Evolutionary conservation across 2,113 vertebrate species (phyloP).

Genomic region (Pygoscelis antarcticus): DNA sequence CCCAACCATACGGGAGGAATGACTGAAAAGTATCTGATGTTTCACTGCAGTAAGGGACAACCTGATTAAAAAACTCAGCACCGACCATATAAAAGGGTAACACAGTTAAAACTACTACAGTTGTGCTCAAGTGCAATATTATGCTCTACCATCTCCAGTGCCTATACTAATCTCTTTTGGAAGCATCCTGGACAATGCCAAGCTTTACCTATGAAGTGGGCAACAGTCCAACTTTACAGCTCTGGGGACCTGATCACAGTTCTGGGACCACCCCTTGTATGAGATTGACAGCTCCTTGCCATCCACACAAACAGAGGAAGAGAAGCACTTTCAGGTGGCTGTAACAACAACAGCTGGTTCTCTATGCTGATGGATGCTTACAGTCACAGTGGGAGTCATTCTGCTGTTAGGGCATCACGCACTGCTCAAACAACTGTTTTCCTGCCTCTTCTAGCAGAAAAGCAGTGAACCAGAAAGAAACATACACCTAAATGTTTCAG

Average conservation of each 20-base stretch:
- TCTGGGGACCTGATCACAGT: neutral
- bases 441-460: neutral
- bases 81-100: neutral
- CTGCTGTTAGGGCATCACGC: neutral
- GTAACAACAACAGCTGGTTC: neutral
- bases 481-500: rapidly evolving
- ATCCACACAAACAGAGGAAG: neutral
- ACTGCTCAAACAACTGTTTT: neutral
- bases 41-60: neutral
- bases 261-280: neutral
- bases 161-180: neutral
- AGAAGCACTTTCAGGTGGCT: neutral
- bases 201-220: neutral
- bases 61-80: neutral
- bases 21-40: neutral
- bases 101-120: neutral
- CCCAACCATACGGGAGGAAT: neutral
- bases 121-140: neutral
- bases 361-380: rapidly evolving
- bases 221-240: neutral
- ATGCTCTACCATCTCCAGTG: neutral
- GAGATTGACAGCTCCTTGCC: neutral
- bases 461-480: neutral
- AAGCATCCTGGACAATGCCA: neutral
- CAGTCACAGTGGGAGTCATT: neutral